phyloP scores from a whole-genome alignment of 2,797 vertebrate species.

The Onychomys arenicola region DNA sequence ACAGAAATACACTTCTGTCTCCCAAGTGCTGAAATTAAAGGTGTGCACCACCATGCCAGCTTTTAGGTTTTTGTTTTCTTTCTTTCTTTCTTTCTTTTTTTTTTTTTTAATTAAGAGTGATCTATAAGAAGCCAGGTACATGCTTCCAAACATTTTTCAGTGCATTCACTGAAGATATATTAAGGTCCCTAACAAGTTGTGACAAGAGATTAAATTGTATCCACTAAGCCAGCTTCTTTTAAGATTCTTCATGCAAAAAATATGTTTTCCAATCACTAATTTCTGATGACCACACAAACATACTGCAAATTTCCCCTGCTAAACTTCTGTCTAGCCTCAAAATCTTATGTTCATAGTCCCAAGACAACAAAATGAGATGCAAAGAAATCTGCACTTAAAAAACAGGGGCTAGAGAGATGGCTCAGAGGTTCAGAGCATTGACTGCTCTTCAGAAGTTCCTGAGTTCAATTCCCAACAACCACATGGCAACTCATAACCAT shows the following conservation, averaged over 20 bases:
- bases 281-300: background rate
- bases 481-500: background rate
- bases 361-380: too few species aligned
- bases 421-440: background rate
- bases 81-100: too few species aligned
- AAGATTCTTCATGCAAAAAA: background rate
- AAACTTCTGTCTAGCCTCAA: too few species aligned
- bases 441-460: background rate
- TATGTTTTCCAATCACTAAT: background rate
- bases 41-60: too few species aligned
- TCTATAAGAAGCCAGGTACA: background rate
- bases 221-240: background rate
- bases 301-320: background rate
- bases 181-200: background rate
- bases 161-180: background rate
- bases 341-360: too few species aligned
- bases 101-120: background rate
- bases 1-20: background rate
- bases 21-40: background rate
- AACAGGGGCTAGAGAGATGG: background rate
- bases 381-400: too few species aligned
- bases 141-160: background rate
- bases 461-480: background rate
- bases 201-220: background rate
- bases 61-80: too few species aligned